Conservation (phyloP, 2,113 vertebrate species). For the Xiphophorus hellerii region DNA sequence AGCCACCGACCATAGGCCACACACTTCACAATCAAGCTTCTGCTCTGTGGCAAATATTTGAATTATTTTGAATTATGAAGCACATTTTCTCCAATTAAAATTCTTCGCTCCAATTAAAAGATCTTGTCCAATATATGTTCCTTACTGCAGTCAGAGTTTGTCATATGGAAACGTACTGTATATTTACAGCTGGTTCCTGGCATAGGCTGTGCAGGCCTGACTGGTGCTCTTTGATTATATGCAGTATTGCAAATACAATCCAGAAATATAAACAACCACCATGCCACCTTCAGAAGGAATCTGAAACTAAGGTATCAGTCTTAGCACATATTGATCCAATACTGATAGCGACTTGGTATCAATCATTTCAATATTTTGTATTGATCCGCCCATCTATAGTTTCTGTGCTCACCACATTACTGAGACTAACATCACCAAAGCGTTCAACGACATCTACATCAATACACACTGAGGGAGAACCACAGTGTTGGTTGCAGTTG, state of each 20-base stretch:
- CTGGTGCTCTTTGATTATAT: neutral
- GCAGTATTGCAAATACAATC: neutral
- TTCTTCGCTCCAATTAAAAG: neutral
- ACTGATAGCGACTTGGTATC: too few relatives aligned
- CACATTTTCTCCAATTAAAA: neutral
- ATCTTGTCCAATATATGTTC: neutral
- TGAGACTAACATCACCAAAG: too few relatives aligned
- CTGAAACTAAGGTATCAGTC: too few relatives aligned
- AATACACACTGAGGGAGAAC: too few relatives aligned
- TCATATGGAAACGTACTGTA: neutral
- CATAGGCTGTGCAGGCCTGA: too few relatives aligned
- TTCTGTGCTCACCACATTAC: too few relatives aligned
- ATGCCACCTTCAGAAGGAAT: neutral
- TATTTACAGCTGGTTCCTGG: too few relatives aligned
- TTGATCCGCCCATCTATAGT: too few relatives aligned
- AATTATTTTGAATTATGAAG: neutral
- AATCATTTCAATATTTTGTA: too few relatives aligned
- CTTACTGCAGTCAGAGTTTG: neutral
- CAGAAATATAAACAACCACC: neutral
- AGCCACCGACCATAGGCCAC: neutral
- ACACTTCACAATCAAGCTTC: conserved; percentile 7
- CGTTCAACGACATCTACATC: too few relatives aligned
- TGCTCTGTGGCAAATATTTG: neutral
- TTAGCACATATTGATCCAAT: too few relatives aligned
- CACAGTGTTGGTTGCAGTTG: too few relatives aligned